Evolutionary conservation across 2,888 invertebrate species (phyloP).

Genomic region (Parascotia fuliginaria): DNA sequence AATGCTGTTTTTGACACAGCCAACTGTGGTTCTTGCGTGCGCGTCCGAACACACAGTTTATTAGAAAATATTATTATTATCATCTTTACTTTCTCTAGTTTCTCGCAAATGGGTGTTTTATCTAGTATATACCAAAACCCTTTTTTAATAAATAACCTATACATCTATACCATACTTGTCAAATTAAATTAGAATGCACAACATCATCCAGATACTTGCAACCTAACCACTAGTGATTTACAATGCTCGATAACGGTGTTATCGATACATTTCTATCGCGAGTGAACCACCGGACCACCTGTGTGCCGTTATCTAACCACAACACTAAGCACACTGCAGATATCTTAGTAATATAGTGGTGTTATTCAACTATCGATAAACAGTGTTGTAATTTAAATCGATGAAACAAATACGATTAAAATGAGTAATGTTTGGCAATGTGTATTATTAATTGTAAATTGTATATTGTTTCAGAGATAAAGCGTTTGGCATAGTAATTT

Average conservation of each 20-base stretch:
- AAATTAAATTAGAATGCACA: conserved; percentile 13
- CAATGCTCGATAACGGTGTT: conserved; percentile 29
- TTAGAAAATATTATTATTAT: too few species aligned
- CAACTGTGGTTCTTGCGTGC: too few species aligned
- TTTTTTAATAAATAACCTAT: too few species aligned
- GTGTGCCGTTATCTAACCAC: conserved; percentile 39
- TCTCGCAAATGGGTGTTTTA: too few species aligned
- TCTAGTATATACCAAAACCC: too few species aligned
- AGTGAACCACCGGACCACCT: conserved; percentile 35
- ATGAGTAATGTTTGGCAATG: neutral
- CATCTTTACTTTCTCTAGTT: too few species aligned
- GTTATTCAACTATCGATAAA: conserved; percentile 25
- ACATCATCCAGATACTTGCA: conserved; percentile 16
- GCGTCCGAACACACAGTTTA: too few species aligned
- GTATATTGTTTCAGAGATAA: too few species aligned
- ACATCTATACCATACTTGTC: too few species aligned
- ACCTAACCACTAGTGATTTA: conserved; percentile 36
- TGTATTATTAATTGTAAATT: too few species aligned
- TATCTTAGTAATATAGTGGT: conserved; percentile 49
- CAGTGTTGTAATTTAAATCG: neutral
- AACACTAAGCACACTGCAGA: conserved; percentile 44
- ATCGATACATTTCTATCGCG: conserved; percentile 36
- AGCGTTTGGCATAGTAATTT: too few species aligned
- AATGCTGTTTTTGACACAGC: too few species aligned
- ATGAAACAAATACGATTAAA: neutral